These are phyloP conservation scores for Minunthozetes semirufus DNA, from an alignment of 2,888 invertebrate species.

Conservation along the genomic window DNA sequence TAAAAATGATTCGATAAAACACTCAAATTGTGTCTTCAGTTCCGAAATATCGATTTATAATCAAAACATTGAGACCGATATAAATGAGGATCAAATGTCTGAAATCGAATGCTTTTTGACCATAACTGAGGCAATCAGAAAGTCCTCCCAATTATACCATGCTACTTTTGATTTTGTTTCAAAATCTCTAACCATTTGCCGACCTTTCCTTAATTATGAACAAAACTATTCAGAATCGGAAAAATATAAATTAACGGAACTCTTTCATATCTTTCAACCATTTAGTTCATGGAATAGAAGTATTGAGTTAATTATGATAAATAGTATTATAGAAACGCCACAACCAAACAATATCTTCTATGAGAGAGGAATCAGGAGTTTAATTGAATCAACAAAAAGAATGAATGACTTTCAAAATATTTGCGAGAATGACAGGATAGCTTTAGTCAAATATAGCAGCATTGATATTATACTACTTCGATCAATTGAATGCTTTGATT, in stretches of 20 bases:
- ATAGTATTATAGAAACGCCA: background rate
- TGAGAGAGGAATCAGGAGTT: background rate
- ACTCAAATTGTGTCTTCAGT: no score
- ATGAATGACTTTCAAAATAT: background rate
- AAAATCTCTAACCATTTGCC: no score
- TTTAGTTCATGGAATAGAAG: background rate
- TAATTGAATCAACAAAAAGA: background rate
- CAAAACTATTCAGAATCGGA: no score
- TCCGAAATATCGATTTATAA: no score
- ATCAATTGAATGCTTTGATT: background rate
- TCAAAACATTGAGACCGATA: no score
- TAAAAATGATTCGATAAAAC: no score
- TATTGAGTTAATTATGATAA: background rate
- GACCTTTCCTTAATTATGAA: no score
- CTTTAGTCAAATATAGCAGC: background rate
- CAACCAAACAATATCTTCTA: background rate
- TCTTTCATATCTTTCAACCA: background rate
- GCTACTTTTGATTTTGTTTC: no score
- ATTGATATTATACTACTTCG: background rate
- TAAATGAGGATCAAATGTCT: no score
- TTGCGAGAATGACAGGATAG: background rate
- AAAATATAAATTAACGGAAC: background rate
- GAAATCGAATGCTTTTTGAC: no score
- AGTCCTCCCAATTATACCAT: no score
- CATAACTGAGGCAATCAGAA: no score